Evolutionary conservation across 2,888 invertebrate genomes (phyloP).

Genomic region (Elgonia sp.): DNA sequence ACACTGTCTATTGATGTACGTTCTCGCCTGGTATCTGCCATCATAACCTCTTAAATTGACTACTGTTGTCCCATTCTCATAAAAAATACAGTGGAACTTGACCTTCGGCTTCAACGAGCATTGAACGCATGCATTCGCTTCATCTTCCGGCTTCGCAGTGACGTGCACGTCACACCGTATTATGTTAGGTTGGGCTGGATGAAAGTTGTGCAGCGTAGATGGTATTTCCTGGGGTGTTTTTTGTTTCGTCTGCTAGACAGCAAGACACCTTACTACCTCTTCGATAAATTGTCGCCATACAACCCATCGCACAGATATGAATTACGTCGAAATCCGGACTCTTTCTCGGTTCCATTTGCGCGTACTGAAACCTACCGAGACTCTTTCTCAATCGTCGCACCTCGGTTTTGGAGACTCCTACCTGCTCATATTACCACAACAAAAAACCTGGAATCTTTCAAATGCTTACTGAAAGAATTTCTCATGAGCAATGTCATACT

Average conservation of each 20-base stretch:
- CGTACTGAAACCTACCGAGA: not conserved
- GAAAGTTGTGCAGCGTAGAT: not conserved
- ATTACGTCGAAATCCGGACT: not conserved
- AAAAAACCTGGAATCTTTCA: too few relatives aligned
- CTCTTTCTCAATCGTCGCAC: not conserved
- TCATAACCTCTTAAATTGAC: not conserved
- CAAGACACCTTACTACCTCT: not conserved
- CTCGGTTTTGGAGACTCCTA: not conserved
- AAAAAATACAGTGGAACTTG: conserved; percentile 6
- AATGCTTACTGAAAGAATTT: too few relatives aligned
- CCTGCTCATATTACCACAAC: too few relatives aligned
- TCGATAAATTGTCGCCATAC: not conserved
- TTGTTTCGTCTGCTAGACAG: not conserved
- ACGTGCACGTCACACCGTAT: not conserved
- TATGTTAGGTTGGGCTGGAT: not conserved
- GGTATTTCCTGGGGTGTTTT: not conserved
- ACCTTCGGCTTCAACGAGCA: not conserved
- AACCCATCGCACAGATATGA: not conserved
- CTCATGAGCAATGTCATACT: too few relatives aligned
- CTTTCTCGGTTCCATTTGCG: not conserved
- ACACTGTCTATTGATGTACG: not conserved
- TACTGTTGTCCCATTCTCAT: conserved; percentile 6
- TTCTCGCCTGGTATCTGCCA: not conserved
- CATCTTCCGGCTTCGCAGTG: not conserved
- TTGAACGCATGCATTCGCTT: not conserved